Percentiles rank a stretch among this genome's conserved stretches.
phyloP scores from a whole-genome alignment of 2,797 vertebrate species.

The Astyanax mexicanus region DNA sequence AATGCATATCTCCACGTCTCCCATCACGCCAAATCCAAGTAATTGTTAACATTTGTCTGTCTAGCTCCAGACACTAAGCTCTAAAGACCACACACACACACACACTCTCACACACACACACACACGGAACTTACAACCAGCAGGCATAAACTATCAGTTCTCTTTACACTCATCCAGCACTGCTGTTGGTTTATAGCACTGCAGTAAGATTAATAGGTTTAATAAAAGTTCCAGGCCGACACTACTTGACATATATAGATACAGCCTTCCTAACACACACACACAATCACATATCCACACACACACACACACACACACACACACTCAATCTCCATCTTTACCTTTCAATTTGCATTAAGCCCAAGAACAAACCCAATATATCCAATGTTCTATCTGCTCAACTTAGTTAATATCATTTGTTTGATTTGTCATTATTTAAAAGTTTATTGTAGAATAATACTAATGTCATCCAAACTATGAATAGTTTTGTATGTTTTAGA shows the following conservation, averaged over 20 bases:
- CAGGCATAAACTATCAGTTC: neutral
- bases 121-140: neutral
- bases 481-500: no score
- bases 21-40: neutral
- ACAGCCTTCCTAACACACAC: no score
- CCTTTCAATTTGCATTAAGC: no score
- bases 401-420: no score
- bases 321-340: no score
- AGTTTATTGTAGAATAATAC: no score
- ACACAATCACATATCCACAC: neutral
- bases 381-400: no score
- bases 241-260: neutral
- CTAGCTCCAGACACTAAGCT: neutral
- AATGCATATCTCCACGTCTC: neutral
- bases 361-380: no score
- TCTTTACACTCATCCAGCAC: neutral
- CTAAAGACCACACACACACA: neutral
- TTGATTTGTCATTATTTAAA: no score
- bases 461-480: no score
- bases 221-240: neutral
- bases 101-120: neutral
- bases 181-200: neutral
- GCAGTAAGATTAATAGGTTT: conserved; percentile 14
- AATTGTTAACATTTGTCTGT: conserved; percentile 18
- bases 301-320: neutral